phyloP scores from a whole-genome alignment of 2,797 vertebrate species.

The Neostethus bicornis region DNA sequence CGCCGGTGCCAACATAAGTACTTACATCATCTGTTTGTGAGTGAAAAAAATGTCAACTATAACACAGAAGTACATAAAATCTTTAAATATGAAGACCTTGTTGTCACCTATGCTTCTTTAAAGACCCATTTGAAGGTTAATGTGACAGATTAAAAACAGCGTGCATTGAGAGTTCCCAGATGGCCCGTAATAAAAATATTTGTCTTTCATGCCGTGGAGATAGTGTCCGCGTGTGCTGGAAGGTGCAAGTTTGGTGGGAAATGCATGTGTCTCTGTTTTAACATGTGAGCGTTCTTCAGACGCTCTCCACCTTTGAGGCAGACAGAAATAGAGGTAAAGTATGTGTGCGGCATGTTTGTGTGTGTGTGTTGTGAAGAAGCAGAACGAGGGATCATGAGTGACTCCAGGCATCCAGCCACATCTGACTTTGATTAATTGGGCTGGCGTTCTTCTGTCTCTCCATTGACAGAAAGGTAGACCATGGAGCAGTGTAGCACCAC shows the following conservation, averaged over 20 bases:
- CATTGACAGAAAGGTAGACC: constrained; percentile 88
- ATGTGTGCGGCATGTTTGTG: constrained; percentile 18
- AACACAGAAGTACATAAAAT: constrained; percentile 20
- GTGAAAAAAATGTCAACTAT: constrained; percentile 23
- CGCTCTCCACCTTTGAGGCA: constrained; percentile 72
- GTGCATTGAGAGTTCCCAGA: constrained; percentile 14
- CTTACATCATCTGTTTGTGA: constrained; percentile 5
- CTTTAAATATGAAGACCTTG: constrained; percentile 13
- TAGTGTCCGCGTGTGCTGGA: constrained; percentile 7
- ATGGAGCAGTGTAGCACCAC: constrained; percentile 66
- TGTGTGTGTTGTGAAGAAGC: constrained; percentile 70
- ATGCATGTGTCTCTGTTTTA: constrained; percentile 8
- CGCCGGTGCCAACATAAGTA: constrained; percentile 7
- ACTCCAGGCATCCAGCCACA: constrained; percentile 93
- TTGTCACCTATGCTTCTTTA: constrained; percentile 30
- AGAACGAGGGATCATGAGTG: constrained; percentile 90
- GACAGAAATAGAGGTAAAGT: constrained; percentile 30
- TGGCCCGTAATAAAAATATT: constrained; percentile 15
- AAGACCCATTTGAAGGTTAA: constrained; percentile 35
- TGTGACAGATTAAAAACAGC: constrained; percentile 24
- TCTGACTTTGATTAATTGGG: constrained; percentile 99
- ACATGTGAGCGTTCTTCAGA: constrained; percentile 4
- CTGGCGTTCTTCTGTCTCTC: constrained; percentile 85
- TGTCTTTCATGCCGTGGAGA: constrained; percentile 14
- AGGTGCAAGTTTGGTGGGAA: constrained; percentile 4